Conservation (phyloP, 2,113 vertebrate species). For the Eudorcas thomsonii region DNA sequence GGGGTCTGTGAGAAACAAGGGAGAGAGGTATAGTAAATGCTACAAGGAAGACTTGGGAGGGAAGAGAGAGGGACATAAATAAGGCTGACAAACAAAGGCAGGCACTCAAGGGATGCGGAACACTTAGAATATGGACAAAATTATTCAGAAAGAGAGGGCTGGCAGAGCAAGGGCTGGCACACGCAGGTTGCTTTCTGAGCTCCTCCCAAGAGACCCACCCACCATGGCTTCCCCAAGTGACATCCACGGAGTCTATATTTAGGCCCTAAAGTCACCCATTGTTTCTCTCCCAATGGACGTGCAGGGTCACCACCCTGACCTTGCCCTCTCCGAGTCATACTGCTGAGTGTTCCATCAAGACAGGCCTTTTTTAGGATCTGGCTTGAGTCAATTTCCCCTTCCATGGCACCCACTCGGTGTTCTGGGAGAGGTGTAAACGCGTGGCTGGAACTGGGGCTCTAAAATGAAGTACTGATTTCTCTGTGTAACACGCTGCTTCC, state of each 20-base stretch:
- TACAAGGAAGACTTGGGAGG: neutral
- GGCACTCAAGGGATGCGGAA: neutral
- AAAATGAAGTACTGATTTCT: neutral
- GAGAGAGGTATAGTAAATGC: neutral
- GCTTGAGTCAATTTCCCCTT: slow-evolving; percentile 47
- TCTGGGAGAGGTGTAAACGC: slow-evolving; percentile 3
- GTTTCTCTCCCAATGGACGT: slow-evolving; percentile 29
- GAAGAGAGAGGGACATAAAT: neutral
- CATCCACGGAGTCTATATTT: slow-evolving; percentile 30
- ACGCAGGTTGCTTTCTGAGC: neutral
- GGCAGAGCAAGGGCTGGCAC: neutral
- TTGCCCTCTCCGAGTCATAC: slow-evolving; percentile 22
- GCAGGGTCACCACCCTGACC: neutral
- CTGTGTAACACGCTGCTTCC: neutral
- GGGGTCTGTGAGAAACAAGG: neutral
- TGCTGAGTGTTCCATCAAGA: neutral
- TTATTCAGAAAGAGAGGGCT: neutral
- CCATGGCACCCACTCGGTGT: neutral
- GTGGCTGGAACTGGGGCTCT: neutral
- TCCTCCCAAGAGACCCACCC: neutral
- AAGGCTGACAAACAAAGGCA: neutral
- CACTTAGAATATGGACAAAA: neutral
- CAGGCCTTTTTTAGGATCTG: neutral
- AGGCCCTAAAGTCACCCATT: slow-evolving; percentile 44
- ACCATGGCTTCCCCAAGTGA: neutral